Evolutionary conservation across 2,797 vertebrate species (phyloP).

Genomic region (Pitangus sulphuratus): DNA sequence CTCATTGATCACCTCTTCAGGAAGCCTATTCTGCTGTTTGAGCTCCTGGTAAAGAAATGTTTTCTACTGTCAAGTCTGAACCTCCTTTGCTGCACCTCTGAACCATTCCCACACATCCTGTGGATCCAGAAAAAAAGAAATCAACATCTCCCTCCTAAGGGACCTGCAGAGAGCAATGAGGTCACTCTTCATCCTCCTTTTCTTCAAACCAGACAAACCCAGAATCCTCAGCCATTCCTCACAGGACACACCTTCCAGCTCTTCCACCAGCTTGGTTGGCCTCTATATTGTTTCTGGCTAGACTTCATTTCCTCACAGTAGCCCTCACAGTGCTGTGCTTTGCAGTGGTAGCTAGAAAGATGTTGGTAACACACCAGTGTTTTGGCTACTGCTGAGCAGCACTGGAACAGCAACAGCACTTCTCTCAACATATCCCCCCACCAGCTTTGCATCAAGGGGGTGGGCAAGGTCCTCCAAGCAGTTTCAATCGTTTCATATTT

Average conservation of each 20-base stretch:
- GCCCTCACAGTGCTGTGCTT: background rate
- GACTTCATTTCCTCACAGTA: background rate
- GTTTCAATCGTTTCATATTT: slow-evolving; percentile 37
- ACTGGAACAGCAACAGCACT: background rate
- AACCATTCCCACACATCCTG: background rate
- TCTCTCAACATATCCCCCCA: background rate
- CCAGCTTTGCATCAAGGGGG: background rate
- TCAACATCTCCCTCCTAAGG: background rate
- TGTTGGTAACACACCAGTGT: background rate
- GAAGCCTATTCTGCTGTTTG: background rate
- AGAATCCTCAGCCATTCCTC: background rate
- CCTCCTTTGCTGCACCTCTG: background rate
- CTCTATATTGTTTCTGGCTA: background rate
- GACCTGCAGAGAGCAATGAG: background rate
- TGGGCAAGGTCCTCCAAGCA: background rate
- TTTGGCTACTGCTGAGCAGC: background rate
- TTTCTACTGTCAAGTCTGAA: background rate
- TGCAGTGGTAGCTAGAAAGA: no score
- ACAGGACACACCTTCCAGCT: background rate
- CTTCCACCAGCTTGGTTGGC: background rate
- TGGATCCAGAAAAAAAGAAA: background rate
- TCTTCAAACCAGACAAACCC: background rate
- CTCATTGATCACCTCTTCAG: background rate
- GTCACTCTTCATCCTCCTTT: background rate
- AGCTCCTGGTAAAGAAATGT: background rate